phyloP scores from a whole-genome alignment of 2,797 vertebrate species.

The Chrysocyon brachyurus region DNA sequence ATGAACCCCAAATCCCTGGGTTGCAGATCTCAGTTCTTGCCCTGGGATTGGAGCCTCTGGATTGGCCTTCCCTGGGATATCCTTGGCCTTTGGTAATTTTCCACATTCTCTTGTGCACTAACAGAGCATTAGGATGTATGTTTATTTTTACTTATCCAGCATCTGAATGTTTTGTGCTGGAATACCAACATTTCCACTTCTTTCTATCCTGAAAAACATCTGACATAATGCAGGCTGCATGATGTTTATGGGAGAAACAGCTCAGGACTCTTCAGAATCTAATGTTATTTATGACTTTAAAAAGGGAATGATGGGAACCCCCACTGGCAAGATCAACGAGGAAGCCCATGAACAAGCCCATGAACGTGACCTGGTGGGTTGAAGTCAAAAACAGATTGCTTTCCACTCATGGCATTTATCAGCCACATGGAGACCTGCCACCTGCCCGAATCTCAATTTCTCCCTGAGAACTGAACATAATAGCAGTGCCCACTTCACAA shows the following conservation, averaged over 20 bases:
- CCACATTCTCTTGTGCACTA: background rate
- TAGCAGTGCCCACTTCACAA: background rate
- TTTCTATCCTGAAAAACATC: background rate
- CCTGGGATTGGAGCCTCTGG: background rate
- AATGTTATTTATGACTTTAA: background rate
- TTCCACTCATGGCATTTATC: background rate
- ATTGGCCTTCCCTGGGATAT: too few relatives aligned
- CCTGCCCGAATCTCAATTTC: background rate
- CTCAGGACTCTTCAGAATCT: too few relatives aligned
- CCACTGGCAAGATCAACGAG: background rate
- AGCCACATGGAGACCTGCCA: background rate
- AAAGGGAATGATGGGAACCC: background rate
- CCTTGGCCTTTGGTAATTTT: background rate
- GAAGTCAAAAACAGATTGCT: background rate
- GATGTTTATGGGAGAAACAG: background rate
- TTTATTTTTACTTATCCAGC: background rate
- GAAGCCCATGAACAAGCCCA: background rate
- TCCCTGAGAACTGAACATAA: background rate
- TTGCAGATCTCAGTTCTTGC: too few relatives aligned
- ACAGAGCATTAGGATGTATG: background rate
- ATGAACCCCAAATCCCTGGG: too few relatives aligned
- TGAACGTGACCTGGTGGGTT: background rate
- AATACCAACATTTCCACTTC: background rate
- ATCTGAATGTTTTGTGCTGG: too few relatives aligned
- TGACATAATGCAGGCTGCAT: background rate